phyloP scores from a whole-genome alignment of 2,888 invertebrate genomes.

The Tetrapedia diversipes region DNA sequence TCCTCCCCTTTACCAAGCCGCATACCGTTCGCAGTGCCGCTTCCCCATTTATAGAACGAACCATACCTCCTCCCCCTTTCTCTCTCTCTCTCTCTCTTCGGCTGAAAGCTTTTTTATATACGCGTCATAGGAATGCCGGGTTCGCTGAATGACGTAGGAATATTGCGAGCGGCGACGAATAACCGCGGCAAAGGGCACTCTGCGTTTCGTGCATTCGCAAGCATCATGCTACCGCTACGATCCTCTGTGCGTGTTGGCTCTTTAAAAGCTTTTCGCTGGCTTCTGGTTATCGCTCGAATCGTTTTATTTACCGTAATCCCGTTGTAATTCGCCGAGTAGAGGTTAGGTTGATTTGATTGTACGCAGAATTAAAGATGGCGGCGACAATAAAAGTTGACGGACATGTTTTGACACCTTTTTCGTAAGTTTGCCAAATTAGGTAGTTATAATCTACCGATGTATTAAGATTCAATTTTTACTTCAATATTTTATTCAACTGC shows the following conservation, averaged over 20 bases:
- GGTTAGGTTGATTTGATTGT: not conserved
- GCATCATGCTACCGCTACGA: not conserved
- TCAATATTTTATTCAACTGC: too few species aligned
- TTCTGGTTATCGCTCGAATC: not conserved
- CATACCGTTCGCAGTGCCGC: slow-evolving; percentile 32
- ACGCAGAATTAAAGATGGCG: not conserved
- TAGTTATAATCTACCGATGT: too few species aligned
- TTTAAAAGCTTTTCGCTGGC: not conserved
- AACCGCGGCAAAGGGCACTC: not conserved
- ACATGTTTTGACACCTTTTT: too few species aligned
- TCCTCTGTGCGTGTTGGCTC: not conserved
- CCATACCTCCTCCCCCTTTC: too few species aligned
- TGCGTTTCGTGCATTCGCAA: not conserved
- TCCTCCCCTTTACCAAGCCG: slow-evolving; percentile 29
- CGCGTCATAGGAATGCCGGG: slow-evolving; percentile 29
- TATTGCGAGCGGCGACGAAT: slow-evolving; percentile 30
- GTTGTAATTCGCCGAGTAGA: not conserved
- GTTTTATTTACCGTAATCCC: not conserved
- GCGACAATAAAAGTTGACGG: too few species aligned
- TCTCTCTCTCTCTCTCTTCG: slow-evolving; percentile 9
- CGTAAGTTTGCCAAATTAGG: not conserved
- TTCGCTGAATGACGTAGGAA: slow-evolving; percentile 21
- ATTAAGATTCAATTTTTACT: too few species aligned
- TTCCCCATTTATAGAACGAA: slow-evolving; percentile 40
- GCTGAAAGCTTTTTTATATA: slow-evolving; percentile 54